A percentile compares a stretch with the other conserved stretches of the same genome.
These are phyloP conservation scores for Cantharis flavilabris DNA, from an alignment of 2,888 invertebrate genomes.

Conservation along the genomic window DNA sequence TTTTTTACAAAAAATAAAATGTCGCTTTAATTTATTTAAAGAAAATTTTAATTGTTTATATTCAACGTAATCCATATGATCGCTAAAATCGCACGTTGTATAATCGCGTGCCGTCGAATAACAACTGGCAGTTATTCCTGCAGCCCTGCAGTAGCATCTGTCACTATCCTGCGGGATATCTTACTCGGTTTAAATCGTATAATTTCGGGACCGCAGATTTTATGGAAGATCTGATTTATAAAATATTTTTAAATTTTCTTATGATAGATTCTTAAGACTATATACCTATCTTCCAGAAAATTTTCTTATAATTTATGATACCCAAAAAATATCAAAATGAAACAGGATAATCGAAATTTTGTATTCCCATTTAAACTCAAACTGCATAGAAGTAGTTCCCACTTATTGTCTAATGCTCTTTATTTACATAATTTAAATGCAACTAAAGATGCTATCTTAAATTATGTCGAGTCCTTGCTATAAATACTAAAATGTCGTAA, in stretches of 20 bases:
- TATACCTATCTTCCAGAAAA: neutral
- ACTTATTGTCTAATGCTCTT: neutral
- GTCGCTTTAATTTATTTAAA: neutral
- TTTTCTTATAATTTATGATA: neutral
- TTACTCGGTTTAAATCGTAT: constrained; percentile 15
- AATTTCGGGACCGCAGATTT: constrained; percentile 22
- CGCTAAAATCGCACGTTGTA: neutral
- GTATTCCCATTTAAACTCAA: neutral
- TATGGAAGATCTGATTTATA: constrained; percentile 22
- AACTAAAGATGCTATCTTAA: neutral
- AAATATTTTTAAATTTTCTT: constrained; percentile 14
- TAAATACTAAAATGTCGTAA: neutral
- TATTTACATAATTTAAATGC: neutral
- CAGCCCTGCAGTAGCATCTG: constrained; percentile 31
- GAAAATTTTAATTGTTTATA: neutral
- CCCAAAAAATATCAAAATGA: neutral
- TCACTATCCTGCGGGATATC: constrained; percentile 31
- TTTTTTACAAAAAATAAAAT: neutral
- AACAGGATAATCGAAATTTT: neutral
- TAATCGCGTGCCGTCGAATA: constrained; percentile 3
- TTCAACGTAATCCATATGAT: constrained; percentile 18
- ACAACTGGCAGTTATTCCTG: constrained; percentile 30
- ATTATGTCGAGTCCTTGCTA: neutral
- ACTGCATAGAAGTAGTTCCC: neutral
- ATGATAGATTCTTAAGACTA: neutral